Conservation (phyloP, 2,797 vertebrate species). For the Pseudochirops cupreus region DNA sequence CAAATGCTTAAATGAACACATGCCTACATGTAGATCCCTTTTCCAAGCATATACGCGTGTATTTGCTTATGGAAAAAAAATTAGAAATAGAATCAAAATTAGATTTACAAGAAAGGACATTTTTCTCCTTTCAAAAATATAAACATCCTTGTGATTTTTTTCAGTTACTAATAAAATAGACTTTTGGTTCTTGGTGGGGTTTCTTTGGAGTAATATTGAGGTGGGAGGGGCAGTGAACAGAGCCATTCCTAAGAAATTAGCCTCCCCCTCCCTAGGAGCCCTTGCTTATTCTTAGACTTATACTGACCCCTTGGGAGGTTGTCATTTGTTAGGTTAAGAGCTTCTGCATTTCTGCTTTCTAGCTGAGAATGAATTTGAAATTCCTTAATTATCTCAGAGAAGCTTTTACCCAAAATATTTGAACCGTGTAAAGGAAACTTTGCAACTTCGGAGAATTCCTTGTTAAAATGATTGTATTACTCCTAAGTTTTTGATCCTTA, state of each 20-base stretch:
- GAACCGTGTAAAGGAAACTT: background rate
- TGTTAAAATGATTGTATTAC: background rate
- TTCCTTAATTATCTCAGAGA: rapidly evolving
- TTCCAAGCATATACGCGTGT: background rate
- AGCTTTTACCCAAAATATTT: background rate
- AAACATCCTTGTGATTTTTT: background rate
- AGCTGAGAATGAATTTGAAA: background rate
- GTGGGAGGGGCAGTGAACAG: background rate
- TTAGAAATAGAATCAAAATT: slow-evolving; percentile 26
- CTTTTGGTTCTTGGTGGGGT: background rate
- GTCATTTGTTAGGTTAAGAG: background rate
- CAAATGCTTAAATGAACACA: background rate
- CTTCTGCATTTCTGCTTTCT: background rate
- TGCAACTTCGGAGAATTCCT: background rate
- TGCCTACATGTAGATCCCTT: background rate
- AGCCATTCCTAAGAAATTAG: background rate
- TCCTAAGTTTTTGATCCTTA: background rate
- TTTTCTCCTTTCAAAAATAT: slow-evolving; percentile 26
- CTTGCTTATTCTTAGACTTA: background rate
- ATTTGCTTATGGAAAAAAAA: background rate
- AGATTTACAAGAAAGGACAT: background rate
- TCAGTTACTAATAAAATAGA: slow-evolving; percentile 49
- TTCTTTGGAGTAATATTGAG: background rate
- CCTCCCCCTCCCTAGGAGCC: background rate
- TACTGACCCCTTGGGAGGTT: no score